Base-by-base conservation (phyloP, 2,888 invertebrate genomes). In the Tridacna gigas region DNA sequence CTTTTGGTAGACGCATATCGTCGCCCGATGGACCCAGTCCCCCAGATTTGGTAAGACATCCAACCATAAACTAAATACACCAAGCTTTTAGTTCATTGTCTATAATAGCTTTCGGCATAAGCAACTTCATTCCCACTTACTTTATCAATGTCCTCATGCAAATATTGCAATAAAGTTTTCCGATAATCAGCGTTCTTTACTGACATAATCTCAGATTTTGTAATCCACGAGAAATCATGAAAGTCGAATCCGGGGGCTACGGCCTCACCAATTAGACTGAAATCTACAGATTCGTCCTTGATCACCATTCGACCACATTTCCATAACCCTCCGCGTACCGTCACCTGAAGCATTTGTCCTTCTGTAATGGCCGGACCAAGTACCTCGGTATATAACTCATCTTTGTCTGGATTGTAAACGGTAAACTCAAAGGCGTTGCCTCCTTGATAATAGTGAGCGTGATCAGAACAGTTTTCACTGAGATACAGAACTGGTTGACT, bases 161-260 rank as follows among this genome's bases (percentile, higher is more conserved):
- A n/a, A 47, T 22, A 47, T n/a, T 69, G 47, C 22, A 22, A 15
- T 22, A 69, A n/a, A 20, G 47, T 45, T n/a, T 15, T 28, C 22
- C 48, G 47, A 22, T 69, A 22, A 22, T 47, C 5, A 22, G 9
- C 28, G 22, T 45, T 74, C 13, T 74, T 28, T 11, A 74, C 25
- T 12, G 74, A 51, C 28, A 74, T 20, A 9, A 74, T 18, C 13
- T 74, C 28, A 13, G 74, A 13, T 74, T 51, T 74, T 20, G 61
- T 74, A 20, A 74, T 5, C 74, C 74, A 74, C 3, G 74, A 74
- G 56, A 74, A 74, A 60, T 74, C 74, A 7, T 60, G 60, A 74
- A 60, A 74, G 18, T 74, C 74, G 25, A 74, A 74, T 5, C 74
- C 74, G 0, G 74, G 74, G 61, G 74, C 56, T 0, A 74, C 74